Conservation (phyloP, 2,797 vertebrate species). For the Dryobates pubescens region DNA sequence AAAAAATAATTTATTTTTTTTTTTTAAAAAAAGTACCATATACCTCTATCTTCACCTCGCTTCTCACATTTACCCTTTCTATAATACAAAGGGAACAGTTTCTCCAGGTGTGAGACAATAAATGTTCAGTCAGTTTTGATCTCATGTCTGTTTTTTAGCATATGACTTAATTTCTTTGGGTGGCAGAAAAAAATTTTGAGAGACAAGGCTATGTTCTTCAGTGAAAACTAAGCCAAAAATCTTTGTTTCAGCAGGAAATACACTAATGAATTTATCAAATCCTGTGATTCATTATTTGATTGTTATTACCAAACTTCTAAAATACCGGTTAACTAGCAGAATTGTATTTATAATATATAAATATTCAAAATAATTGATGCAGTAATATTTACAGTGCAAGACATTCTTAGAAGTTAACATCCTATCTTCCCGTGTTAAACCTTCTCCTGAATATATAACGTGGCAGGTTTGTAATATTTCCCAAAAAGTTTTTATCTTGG, state of each 20-base stretch:
- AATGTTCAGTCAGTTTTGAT: conserved; percentile 3
- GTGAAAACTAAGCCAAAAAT: not conserved
- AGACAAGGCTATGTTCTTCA: not conserved
- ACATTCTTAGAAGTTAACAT: not conserved
- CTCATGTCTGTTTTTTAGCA: not conserved
- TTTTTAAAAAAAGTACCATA: not conserved
- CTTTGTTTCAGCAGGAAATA: conserved; percentile 49
- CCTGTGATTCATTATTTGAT: conserved; percentile 31
- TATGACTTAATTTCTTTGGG: not conserved
- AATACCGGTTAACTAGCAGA: conserved; percentile 24
- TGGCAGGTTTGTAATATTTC: not conserved
- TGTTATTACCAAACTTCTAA: conserved; percentile 26
- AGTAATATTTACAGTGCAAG: not conserved
- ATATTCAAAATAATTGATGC: conserved; percentile 49
- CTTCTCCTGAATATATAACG: not conserved
- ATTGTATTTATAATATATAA: conserved; percentile 41
- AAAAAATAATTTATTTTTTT: too few species aligned
- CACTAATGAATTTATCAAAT: conserved; percentile 28
- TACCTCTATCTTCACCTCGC: not conserved
- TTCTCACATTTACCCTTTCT: not conserved
- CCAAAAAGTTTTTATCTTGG: not conserved
- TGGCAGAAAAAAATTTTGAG: not conserved
- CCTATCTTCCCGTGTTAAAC: not conserved
- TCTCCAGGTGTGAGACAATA: not conserved
- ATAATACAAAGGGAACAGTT: not conserved